phyloP scores from a whole-genome alignment of 2,797 vertebrate species.

The Anniella stebbinsi region DNA sequence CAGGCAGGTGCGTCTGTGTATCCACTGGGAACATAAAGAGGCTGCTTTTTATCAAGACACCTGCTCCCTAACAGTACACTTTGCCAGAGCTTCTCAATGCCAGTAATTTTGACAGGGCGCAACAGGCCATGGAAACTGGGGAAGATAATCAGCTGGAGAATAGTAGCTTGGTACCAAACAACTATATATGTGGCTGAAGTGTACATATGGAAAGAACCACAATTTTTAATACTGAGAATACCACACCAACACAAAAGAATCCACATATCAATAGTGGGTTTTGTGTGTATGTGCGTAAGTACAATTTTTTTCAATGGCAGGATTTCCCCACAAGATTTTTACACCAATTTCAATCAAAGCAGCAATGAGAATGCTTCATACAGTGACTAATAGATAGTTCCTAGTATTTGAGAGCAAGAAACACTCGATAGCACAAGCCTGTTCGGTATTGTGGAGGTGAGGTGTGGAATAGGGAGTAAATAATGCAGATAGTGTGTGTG shows the following conservation, averaged over 20 bases:
- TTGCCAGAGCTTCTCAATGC: conserved; percentile 16
- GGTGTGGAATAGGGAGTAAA: not conserved
- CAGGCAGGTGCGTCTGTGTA: conserved; percentile 22
- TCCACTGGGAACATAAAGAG: conserved; percentile 19
- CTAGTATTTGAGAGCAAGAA: not conserved
- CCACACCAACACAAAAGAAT: not conserved
- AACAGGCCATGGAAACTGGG: not conserved
- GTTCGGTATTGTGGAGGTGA: no score
- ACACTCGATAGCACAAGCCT: not conserved
- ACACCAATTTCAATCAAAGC: not conserved
- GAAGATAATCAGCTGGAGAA: conserved; percentile 2
- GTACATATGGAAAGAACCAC: not conserved
- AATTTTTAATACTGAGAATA: not conserved
- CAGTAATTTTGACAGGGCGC: not conserved
- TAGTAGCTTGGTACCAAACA: not conserved
- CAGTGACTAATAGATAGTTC: not conserved
- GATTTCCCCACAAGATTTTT: not conserved
- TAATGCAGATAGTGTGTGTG: not conserved
- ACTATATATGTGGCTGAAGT: conserved; percentile 7
- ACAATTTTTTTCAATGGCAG: not conserved
- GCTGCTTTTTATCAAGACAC: conserved; percentile 20
- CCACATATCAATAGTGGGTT: not conserved
- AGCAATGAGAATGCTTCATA: not conserved
- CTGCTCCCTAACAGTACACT: conserved; percentile 25
- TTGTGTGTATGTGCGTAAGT: not conserved